Conservation (phyloP, 2,888 invertebrate species). For the Alsophila aescularia region DNA sequence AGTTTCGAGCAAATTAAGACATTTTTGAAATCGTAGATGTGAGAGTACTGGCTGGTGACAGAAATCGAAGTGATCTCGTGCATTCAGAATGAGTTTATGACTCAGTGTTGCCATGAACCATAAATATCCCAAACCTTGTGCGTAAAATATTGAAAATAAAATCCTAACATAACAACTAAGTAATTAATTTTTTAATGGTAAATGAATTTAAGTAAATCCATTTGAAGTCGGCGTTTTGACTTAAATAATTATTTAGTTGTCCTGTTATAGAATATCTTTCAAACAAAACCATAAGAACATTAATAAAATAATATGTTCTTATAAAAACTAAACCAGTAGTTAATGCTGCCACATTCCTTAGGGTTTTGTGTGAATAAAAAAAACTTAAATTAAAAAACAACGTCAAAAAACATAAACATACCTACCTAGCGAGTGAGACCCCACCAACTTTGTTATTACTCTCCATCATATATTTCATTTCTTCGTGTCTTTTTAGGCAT, state of each 20-base stretch:
- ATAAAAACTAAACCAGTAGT: too few species aligned
- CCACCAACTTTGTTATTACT: constrained; percentile 63
- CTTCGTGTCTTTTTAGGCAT: constrained; percentile 77
- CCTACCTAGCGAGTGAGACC: constrained; percentile 66
- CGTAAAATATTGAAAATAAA: neutral
- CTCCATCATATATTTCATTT: constrained; percentile 69
- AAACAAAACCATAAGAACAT: too few species aligned
- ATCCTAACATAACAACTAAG: neutral
- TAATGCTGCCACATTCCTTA: neutral
- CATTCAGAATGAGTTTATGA: constrained; percentile 7
- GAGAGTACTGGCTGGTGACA: constrained; percentile 35
- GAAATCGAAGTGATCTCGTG: constrained; percentile 9
- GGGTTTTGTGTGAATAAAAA: neutral
- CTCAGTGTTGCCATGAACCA: constrained; percentile 7
- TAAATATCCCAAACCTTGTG: constrained; percentile 18
- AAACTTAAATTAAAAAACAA: constrained; percentile 18
- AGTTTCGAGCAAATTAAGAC: neutral
- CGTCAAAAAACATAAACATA: constrained; percentile 37
- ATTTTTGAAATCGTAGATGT: constrained; percentile 12
- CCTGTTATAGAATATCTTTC: too few species aligned
- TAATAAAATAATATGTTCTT: too few species aligned
- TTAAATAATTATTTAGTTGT: neutral
- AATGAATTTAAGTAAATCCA: too few species aligned
- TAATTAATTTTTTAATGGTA: too few species aligned
- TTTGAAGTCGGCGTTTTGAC: too few species aligned